Conservation (phyloP, 2,113 vertebrate species). For the Scatophagus argus region DNA sequence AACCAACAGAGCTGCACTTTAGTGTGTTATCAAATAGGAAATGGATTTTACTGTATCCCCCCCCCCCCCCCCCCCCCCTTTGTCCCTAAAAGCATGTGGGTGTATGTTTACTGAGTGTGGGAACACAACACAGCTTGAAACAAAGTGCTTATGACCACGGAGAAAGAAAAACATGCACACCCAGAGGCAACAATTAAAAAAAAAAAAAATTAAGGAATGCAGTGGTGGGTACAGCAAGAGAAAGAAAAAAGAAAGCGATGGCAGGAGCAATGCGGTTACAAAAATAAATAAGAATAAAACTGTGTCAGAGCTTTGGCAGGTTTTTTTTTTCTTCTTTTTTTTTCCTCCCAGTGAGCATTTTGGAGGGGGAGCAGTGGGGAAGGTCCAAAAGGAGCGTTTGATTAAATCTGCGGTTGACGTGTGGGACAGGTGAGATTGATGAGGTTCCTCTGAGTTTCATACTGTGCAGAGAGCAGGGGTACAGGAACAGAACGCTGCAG, state of each 20-base stretch:
- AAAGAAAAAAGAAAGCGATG: constrained; percentile 19
- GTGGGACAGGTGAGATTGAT: constrained; percentile 95
- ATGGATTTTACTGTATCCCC: constrained; percentile 67
- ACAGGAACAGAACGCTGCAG: constrained; percentile 88
- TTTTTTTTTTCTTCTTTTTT: constrained; percentile 35
- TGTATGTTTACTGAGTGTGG: constrained; percentile 45
- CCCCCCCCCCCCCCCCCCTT: constrained; percentile 34
- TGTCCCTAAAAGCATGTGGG: constrained; percentile 40
- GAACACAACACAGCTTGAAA: constrained; percentile 75
- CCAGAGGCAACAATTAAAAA: too few relatives aligned
- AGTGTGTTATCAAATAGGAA: constrained; percentile 72
- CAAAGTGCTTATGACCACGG: constrained; percentile 71
- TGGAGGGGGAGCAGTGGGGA: constrained; percentile 68
- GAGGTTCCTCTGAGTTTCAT: constrained; percentile 95
- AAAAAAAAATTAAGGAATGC: constrained; percentile 8
- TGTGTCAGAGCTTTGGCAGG: constrained; percentile 25
- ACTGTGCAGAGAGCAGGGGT: constrained; percentile 86
- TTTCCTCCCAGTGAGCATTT: constrained; percentile 46
- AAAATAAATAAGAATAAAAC: constrained; percentile 34
- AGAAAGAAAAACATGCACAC: constrained; percentile 59
- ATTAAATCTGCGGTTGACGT: constrained; percentile 92
- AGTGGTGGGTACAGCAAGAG: constrained; percentile 11
- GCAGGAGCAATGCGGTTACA: constrained; percentile 21
- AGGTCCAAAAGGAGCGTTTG: constrained; percentile 86
- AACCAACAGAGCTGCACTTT: constrained; percentile 70